phyloP scores from a whole-genome alignment of 2,797 vertebrate species.

The Hippoglossus hippoglossus region DNA sequence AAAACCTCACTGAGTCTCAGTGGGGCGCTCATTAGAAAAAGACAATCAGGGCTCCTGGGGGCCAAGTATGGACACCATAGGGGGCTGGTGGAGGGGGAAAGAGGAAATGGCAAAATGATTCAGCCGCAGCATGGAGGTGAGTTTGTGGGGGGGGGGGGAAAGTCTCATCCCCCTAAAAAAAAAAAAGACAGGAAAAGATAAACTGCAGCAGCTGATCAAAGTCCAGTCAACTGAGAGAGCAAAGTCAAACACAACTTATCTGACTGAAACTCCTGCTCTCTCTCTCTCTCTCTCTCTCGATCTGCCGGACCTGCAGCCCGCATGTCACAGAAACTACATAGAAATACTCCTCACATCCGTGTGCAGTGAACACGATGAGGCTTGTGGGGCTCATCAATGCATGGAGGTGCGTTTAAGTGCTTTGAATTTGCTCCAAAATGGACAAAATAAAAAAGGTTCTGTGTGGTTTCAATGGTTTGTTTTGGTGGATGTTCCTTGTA shows the following conservation, averaged over 20 bases:
- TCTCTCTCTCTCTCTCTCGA: not conserved
- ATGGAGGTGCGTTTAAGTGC: not conserved
- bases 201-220: slow-evolving; percentile 70
- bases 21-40: slow-evolving; percentile 72
- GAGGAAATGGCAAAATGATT: slow-evolving; percentile 69
- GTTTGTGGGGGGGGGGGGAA: slow-evolving; percentile 35
- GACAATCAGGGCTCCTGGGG: slow-evolving; percentile 59
- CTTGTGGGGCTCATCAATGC: not conserved
- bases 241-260: slow-evolving; percentile 83
- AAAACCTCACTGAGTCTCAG: slow-evolving; percentile 54
- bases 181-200: not conserved
- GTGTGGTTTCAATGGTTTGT: too few species aligned
- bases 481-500: too few species aligned
- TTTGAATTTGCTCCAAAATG: not conserved
- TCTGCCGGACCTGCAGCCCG: not conserved
- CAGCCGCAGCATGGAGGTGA: slow-evolving; percentile 31
- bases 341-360: slow-evolving; percentile 2
- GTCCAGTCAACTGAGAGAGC: slow-evolving; percentile 66
- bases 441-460: too few species aligned
- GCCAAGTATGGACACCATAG: slow-evolving; percentile 51
- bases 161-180: not conserved
- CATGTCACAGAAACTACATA: slow-evolving; percentile 16
- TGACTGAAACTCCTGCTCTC: slow-evolving; percentile 67
- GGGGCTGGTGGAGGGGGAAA: slow-evolving; percentile 38
- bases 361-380: not conserved